A percentile compares a stretch with the other conserved stretches of the same genome.
Evolutionary conservation across 2,797 vertebrate species (phyloP).

Genomic region (Tinamus major): DNA sequence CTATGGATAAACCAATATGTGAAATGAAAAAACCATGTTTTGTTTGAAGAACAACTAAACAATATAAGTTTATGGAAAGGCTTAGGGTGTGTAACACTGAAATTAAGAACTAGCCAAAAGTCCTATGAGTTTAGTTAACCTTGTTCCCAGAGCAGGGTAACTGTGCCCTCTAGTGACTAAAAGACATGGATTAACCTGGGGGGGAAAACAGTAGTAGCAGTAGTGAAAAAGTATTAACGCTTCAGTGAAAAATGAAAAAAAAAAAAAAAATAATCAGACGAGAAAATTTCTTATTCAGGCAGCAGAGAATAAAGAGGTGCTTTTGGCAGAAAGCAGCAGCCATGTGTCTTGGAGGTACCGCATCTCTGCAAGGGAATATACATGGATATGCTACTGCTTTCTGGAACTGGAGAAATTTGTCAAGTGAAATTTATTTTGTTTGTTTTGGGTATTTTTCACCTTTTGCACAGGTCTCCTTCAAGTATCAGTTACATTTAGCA

Average conservation of each 20-base stretch:
- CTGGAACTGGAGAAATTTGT: background rate
- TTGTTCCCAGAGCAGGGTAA: background rate
- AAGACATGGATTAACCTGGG: background rate
- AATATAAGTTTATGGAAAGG: background rate
- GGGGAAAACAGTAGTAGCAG: background rate
- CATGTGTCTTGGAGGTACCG: background rate
- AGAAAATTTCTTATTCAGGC: background rate
- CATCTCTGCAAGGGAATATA: background rate
- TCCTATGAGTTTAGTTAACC: fast-evolving
- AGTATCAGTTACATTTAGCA: background rate
- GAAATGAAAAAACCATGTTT: fast-evolving
- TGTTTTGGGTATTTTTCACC: background rate
- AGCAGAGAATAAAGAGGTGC: background rate
- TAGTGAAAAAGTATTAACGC: background rate
- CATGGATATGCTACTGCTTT: background rate
- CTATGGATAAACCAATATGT: background rate
- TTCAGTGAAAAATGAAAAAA: background rate
- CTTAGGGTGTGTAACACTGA: fast-evolving
- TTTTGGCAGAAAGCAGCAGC: background rate
- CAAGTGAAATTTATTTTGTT: background rate
- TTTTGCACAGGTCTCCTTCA: background rate
- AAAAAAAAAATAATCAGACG: background rate
- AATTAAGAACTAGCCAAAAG: background rate
- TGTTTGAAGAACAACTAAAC: background rate
- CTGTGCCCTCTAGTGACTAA: conserved; percentile 75